Evolutionary conservation across 2,888 invertebrate genomes (phyloP), one percentile per base, ranked within the genome.

Genomic region (Drosophila trichaetosa): DNA sequence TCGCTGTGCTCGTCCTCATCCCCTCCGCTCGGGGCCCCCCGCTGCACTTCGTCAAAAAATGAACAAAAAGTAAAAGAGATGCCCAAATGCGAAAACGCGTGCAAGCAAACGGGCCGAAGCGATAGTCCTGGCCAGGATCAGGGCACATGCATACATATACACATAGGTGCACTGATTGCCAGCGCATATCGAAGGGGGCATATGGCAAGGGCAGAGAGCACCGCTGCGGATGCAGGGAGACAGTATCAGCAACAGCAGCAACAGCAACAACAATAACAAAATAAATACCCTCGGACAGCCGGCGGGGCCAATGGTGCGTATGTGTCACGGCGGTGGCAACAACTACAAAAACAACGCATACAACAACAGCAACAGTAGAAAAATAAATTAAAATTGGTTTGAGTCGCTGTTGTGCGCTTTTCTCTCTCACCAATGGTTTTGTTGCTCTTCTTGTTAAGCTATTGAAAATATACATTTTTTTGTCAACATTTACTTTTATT

Each of bases 31-130:
- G 18, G n/a, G 38, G 27, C 29, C 27, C 42, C 64, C 72, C 54
- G 75, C 73, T 53, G 48, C 31, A 27, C 46, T 36, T 51, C 79
- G 59, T 66, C 82, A 85, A 87, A 87, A 87, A 87, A 87, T 85
- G 87, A 89, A 87, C 89, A 87, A 87, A 87, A 89, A 84, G 89
- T 53, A 89, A 87, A 82, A 87, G 87, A 87, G 87, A 87, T 87
- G 89, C 87, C 89, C 79, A 87, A 87, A 87, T 87, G 89, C 72
- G 82, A 77, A 87, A 85, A 72, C 69, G 82, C 85, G 71, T 87
- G 87, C 85, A 87, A 87, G 85, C 87, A 89, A 87, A 89, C 87
- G 89, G 73, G 87, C 87, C 87, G 76, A 80, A 84, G 86, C 84
- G 84, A 84, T 85, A 80, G 83, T 87, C 80, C 87, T 79, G 70